phyloP scores from a whole-genome alignment of 2,113 vertebrate genomes.

The Mirounga angustirostris region DNA sequence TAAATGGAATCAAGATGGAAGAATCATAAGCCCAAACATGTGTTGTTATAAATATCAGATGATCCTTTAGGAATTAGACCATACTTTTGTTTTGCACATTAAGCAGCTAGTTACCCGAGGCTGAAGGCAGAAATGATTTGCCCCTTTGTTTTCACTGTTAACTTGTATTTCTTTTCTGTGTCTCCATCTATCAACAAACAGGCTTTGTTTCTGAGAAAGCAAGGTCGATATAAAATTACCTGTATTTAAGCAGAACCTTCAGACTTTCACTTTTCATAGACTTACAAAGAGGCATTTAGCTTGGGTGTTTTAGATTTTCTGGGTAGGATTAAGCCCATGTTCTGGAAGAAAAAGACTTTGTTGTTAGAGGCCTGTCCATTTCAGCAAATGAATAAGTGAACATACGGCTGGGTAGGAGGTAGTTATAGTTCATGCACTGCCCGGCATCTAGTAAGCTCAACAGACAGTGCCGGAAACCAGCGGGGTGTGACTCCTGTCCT shows the following conservation, averaged over 20 bases:
- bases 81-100: background rate
- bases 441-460: no score
- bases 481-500: background rate
- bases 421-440: background rate
- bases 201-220: conserved; percentile 42
- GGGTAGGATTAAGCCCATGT: background rate
- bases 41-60: background rate
- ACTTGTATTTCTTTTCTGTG: background rate
- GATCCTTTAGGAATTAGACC: background rate
- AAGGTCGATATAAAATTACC: conserved; percentile 5
- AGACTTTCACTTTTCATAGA: background rate
- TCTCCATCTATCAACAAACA: background rate
- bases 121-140: background rate
- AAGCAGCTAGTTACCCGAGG: background rate
- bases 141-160: background rate
- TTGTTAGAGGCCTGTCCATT: background rate
- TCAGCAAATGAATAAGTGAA: background rate
- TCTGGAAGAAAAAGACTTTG: conserved; percentile 43
- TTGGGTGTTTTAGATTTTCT: background rate
- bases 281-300: background rate
- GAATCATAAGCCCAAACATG: background rate
- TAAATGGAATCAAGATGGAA: background rate
- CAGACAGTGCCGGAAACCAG: no score
- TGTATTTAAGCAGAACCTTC: background rate
- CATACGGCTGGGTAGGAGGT: background rate